Conservation (phyloP, 2,888 invertebrate genomes). For the Andrena trimmerana region DNA sequence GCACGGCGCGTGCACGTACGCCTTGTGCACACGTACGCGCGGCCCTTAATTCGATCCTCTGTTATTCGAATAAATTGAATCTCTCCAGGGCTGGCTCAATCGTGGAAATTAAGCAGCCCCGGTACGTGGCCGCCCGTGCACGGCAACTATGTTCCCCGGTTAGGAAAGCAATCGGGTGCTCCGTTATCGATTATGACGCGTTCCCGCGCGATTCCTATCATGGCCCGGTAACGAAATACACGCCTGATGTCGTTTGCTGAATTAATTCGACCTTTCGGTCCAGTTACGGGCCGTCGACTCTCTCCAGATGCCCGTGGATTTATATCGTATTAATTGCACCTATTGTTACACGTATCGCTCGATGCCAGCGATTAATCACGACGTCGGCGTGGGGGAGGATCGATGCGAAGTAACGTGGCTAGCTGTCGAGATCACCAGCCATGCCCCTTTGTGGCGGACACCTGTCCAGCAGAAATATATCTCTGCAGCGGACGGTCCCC, state of each 20-base stretch:
- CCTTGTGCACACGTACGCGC: background rate
- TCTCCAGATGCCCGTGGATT: slow-evolving; percentile 26
- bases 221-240: slow-evolving; percentile 4
- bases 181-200: slow-evolving; percentile 40
- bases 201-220: slow-evolving; percentile 9
- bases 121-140: background rate
- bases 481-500: no score
- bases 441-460: background rate
- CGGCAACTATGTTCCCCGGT: background rate
- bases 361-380: slow-evolving; percentile 16
- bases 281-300: slow-evolving; percentile 28
- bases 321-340: slow-evolving; percentile 18
- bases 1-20: background rate
- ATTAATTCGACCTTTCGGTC: slow-evolving; percentile 34
- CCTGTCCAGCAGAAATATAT: background rate
- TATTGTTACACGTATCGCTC: slow-evolving; percentile 15
- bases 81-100: background rate
- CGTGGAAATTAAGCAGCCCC: slow-evolving; percentile 21
- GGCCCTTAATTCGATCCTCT: slow-evolving; percentile 16
- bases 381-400: background rate
- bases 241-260: slow-evolving; percentile 16
- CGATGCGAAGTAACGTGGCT: background rate
- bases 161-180: slow-evolving; percentile 39
- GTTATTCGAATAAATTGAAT: slow-evolving; percentile 42
- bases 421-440: background rate